Evolutionary conservation across 2,797 vertebrate genomes (phyloP), one percentile per base, ranked within the genome.

Genomic region (Alauda arvensis): DNA sequence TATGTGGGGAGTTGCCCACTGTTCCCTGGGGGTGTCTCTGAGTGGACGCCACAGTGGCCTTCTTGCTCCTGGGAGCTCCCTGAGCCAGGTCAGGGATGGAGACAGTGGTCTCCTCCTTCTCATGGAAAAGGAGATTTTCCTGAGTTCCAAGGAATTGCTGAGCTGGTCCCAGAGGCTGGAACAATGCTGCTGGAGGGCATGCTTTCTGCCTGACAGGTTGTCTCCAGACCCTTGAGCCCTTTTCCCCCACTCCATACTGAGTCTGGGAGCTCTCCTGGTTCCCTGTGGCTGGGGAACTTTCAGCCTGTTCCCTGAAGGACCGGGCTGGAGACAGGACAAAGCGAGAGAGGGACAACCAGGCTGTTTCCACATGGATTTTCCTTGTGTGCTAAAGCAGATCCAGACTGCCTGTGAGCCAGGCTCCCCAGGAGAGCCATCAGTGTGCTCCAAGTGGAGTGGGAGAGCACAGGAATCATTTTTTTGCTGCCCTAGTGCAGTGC

Each of bases 221-320:
- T 63, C 20, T 56, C 37, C 65, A 79, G 53, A 66, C 14, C 23
- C 23, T 4, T 59, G 52, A 8, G 11, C 43, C 18, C 42, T 80
- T 55, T 33, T n/a, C 9, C 66, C 10, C 9, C 3, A 9, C 5
- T 3, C 18, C 1, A 0, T 23, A 19, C 42, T 48, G 20, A 3
- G 7, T 29, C 39, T 78, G 67, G 67, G 45, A 81, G 31, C 34
- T 49, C 9, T 77, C 17, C 55, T 66, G 63, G 33, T 2, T 37
- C 40, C 43, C 34, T 12, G 21, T 59, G 63, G 17, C 74, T 60
- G 56, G 14, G 59, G 51, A 60, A 74, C 23, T 11, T 37, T 37
- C 37, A 37, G 37, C 37, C 10, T 37, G 37, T 37, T 37, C 23
- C 26, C 52, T 21, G 34, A 1, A 10, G 28, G 40, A 28, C 26